Conservation (phyloP, 35 echinoderm and acorn worm species). For the Acanthaster planci region DNA sequence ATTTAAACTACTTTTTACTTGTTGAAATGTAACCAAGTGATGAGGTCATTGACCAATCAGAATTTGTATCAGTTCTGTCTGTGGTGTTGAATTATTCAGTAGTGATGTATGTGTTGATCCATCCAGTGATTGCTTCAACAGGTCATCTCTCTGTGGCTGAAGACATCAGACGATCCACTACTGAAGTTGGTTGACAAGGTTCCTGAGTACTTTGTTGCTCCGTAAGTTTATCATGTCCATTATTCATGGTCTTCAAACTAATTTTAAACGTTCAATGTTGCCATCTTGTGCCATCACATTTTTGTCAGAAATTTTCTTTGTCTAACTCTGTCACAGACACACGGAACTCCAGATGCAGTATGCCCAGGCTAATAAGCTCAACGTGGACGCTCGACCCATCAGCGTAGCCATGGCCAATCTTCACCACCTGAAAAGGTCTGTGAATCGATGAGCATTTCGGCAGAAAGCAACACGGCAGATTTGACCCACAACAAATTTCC, state of each 20-base stretch:
- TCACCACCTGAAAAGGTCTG: conserved; percentile 52
- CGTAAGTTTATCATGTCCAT: conserved; percentile 42
- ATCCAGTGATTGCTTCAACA: background rate
- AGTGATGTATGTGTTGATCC: too few species aligned
- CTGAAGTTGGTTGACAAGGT: conserved; percentile 59
- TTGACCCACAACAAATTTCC: too few species aligned
- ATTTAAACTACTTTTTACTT: too few species aligned
- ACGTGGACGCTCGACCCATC: conserved; percentile 32
- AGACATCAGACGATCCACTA: conserved; percentile 60
- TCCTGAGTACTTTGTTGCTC: conserved; percentile 61
- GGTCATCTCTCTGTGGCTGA: conserved; percentile 75
- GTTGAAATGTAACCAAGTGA: too few species aligned
- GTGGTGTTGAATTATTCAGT: too few species aligned
- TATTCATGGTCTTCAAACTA: too few species aligned
- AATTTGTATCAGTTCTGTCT: too few species aligned
- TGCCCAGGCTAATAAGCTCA: conserved; percentile 19
- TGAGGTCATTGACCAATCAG: too few species aligned
- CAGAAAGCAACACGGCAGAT: background rate
- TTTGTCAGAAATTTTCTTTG: too few species aligned
- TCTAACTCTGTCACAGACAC: conserved; percentile 29
- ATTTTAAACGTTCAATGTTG: too few species aligned
- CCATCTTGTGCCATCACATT: too few species aligned
- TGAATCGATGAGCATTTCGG: background rate
- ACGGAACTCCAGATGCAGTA: conserved; percentile 50
- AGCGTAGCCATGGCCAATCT: conserved; percentile 50